Percentiles rank a stretch among this genome's conserved stretches.
Conservation (phyloP, 2,888 invertebrate genomes). For the Acutogordius australiensis region DNA sequence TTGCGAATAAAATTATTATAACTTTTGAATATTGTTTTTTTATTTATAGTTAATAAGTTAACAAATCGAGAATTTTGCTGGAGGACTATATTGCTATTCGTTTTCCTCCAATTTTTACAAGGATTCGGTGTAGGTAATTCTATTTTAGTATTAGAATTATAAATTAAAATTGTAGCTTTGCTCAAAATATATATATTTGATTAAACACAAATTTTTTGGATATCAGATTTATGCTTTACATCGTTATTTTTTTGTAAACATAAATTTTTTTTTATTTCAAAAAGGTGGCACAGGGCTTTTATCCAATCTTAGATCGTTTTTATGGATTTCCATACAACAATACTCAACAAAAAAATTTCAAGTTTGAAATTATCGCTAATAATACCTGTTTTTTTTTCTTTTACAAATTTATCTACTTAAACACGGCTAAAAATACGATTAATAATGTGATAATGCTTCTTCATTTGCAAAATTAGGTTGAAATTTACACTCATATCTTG, state of each 20-base stretch:
- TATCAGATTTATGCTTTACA: too few relatives aligned
- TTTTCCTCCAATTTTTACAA: constrained; percentile 61
- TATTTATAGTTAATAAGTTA: not conserved
- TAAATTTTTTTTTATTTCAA: constrained; percentile 12
- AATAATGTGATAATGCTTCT: constrained; percentile 25
- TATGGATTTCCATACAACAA: constrained; percentile 84
- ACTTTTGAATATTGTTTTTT: too few relatives aligned
- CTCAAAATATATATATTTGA: too few relatives aligned
- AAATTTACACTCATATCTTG: constrained; percentile 13
- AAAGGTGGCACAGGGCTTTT: constrained; percentile 65
- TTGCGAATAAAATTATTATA: too few relatives aligned
- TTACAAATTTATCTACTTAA: too few relatives aligned
- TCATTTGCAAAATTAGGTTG: constrained; percentile 12
- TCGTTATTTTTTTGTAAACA: too few relatives aligned
- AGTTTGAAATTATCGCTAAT: too few relatives aligned
- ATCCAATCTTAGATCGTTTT: constrained; percentile 57
- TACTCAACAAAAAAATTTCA: constrained; percentile 72
- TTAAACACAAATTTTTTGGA: too few relatives aligned
- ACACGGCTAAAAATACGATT: too few relatives aligned
- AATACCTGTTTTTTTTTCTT: too few relatives aligned
- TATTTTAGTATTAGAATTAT: too few relatives aligned
- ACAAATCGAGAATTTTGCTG: constrained; percentile 40
- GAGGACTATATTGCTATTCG: constrained; percentile 60
- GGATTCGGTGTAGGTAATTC: constrained; percentile 43
- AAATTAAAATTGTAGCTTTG: too few relatives aligned